These are phyloP conservation scores for Macropis europaea DNA, from an alignment of 2,888 invertebrate genomes.

Conservation along the genomic window DNA sequence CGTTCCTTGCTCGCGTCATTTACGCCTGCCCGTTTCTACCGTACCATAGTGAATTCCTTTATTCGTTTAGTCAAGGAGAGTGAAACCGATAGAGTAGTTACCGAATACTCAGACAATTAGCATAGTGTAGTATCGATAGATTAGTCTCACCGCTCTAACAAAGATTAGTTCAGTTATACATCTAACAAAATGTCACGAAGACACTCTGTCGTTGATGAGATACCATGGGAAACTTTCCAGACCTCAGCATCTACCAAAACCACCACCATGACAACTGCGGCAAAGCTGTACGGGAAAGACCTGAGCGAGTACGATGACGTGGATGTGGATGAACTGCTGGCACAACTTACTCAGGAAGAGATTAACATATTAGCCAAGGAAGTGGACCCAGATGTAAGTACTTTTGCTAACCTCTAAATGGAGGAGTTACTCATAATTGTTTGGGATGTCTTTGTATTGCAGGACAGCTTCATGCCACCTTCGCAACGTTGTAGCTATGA, in stretches of 20 bases:
- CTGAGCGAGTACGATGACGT: conserved; percentile 95
- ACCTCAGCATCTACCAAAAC: conserved; percentile 94
- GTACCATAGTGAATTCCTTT: not conserved
- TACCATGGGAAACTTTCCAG: conserved; percentile 82
- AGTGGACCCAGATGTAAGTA: conserved; percentile 99
- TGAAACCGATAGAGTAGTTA: not conserved
- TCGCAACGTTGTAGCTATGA: conserved; percentile 97
- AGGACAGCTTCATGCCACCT: conserved; percentile 98
- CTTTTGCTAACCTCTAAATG: too few species aligned
- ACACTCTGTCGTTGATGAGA: conserved; percentile 58
- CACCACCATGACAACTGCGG: conserved; percentile 94
- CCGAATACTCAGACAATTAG: not conserved
- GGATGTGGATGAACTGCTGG: conserved; percentile 96
- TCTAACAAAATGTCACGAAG: conserved; percentile 52
- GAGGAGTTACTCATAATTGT: not conserved
- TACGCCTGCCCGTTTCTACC: not conserved
- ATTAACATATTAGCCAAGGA: conserved; percentile 98
- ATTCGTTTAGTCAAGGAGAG: conserved; percentile 9
- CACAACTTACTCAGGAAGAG: conserved; percentile 96
- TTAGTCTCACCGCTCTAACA: not conserved
- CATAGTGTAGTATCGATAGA: not conserved
- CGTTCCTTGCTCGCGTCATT: not conserved
- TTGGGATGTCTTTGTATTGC: conserved; percentile 3
- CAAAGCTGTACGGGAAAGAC: conserved; percentile 94
- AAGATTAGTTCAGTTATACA: not conserved